These are phyloP conservation scores for Meandrusa payeni DNA, from an alignment of 2,888 invertebrate species.

Conservation along the genomic window DNA sequence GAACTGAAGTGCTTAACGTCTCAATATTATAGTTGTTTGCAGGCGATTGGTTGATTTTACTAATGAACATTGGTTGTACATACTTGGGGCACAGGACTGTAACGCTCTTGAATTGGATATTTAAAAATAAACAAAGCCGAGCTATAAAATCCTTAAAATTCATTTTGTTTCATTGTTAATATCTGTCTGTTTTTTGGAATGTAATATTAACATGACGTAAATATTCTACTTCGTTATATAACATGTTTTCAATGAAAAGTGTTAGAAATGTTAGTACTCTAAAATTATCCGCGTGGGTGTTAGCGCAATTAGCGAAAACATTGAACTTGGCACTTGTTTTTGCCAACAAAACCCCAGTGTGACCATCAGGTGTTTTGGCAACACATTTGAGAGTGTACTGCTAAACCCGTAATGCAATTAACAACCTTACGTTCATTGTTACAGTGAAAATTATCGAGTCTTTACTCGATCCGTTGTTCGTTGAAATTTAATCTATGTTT, in stretches of 20 bases:
- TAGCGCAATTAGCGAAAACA: constrained; percentile 57
- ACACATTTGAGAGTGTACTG: constrained; percentile 11
- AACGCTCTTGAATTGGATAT: too few relatives aligned
- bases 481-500: constrained; percentile 4
- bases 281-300: constrained; percentile 10
- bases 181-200: too few relatives aligned
- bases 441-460: background rate
- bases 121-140: too few relatives aligned
- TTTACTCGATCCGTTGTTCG: constrained; percentile 4
- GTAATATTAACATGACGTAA: too few relatives aligned
- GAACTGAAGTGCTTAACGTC: too few relatives aligned
- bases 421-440: background rate
- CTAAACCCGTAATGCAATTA: background rate
- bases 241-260: constrained; percentile 4
- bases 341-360: constrained; percentile 42
- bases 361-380: constrained; percentile 33
- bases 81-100: too few relatives aligned
- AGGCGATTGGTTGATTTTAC: too few relatives aligned
- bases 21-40: too few relatives aligned
- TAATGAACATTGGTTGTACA: too few relatives aligned
- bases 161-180: background rate
- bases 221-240: background rate
- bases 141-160: too few relatives aligned
- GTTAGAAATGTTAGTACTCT: background rate
- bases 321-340: constrained; percentile 57